Base-by-base conservation (phyloP, 2,113 vertebrate species). In the Colaptes auratus region DNA sequence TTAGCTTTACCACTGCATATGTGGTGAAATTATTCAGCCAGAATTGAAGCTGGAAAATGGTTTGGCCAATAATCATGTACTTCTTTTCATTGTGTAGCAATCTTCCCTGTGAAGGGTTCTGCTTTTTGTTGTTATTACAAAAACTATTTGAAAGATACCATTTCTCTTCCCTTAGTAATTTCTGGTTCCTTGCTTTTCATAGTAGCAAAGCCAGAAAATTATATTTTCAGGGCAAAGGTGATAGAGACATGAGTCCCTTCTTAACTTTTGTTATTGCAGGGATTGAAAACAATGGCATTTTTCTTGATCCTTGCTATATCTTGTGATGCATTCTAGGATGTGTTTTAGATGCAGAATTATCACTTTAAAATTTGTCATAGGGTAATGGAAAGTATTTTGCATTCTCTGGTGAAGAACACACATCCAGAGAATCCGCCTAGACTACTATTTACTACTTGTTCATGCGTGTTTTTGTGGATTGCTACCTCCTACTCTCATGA, bases 261-360 rank as follows among this genome's bases (percentile, higher is more conserved):
- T n/a, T 48, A 75, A 14, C 4, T 5, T 52, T 52, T 85, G 10
- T 3, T 60, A 10, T 74, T 75, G 5, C 39, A 67, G 27, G 3
- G 12, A 64, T 21, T 67, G 10, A 67, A 74, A 59, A 19, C 4
- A 35, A 3, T 0, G 0, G 1, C 8, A 1, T 4, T 84, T 14
- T 12, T 87, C 77, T 61, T 0, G 0, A 1, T 27, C 33, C 13
- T 11, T 66, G 12, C 8, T 70, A 6, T 60, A 19, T 2, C 11
- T 42, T 69, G 4, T 63, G n/a, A 33, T 30, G 28, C 39, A 25
- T 23, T 76, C 33, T 81, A 56, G 2, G 9, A n/a, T 88, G 31
- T 71, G 19, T 0, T 5, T 83, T 67, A 9, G 1, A 17, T 53
- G 28, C 27, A 46, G 6, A 50, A 21, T 20, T 53, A 39, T 30